A percentile compares a stretch with the other conserved stretches of the same genome.
Evolutionary conservation across 2,888 invertebrate species (phyloP).

Genomic region (Polyommatus iphigenia): DNA sequence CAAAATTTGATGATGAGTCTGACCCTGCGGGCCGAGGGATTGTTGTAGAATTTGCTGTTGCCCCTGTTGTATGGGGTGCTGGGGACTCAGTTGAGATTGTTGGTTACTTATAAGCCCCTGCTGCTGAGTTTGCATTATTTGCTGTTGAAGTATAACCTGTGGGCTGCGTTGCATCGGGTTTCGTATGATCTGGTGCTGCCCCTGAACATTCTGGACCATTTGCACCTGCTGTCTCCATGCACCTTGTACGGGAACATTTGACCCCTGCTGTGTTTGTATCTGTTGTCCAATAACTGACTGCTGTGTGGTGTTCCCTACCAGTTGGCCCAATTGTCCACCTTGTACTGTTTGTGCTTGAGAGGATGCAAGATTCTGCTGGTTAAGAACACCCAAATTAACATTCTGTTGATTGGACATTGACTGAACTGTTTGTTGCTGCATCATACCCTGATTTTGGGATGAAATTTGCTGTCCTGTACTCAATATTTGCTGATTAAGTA

Average conservation of each 20-base stretch:
- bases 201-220: conserved; percentile 76
- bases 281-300: conserved; percentile 73
- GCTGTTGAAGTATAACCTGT: conserved; percentile 78
- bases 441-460: conserved; percentile 63
- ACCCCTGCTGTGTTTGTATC: conserved; percentile 67
- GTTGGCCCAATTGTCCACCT: conserved; percentile 69
- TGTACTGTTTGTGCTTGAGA: conserved; percentile 64
- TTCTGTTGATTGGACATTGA: conserved; percentile 69
- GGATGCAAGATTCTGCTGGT: conserved; percentile 65
- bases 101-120: conserved; percentile 71
- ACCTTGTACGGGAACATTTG: conserved; percentile 63
- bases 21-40: conserved; percentile 76
- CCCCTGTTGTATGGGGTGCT: conserved; percentile 75
- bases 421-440: conserved; percentile 72
- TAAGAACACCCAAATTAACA: conserved; percentile 70
- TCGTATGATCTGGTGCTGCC: conserved; percentile 75
- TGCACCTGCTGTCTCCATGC: conserved; percentile 77
- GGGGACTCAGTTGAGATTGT: conserved; percentile 75
- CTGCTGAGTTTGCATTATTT: conserved; percentile 79
- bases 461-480: conserved; percentile 75
- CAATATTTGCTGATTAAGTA: conserved; percentile 70
- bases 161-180: conserved; percentile 71
- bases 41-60: conserved; percentile 83
- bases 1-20: conserved; percentile 71
- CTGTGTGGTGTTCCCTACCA: conserved; percentile 65